These are phyloP conservation scores for Venusia cambrica DNA, from an alignment of 2,888 invertebrate genomes.

Conservation along the genomic window DNA sequence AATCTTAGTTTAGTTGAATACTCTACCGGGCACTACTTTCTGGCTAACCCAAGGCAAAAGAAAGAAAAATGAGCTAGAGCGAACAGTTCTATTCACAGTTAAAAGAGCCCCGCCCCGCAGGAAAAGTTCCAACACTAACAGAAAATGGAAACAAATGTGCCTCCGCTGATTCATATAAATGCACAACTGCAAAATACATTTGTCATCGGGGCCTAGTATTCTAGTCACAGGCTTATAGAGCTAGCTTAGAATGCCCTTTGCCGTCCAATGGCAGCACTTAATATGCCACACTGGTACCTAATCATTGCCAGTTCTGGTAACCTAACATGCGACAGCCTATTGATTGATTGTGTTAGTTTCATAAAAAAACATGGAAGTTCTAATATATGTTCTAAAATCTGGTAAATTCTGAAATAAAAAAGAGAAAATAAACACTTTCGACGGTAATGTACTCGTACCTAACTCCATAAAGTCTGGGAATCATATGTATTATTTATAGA, in stretches of 20 bases:
- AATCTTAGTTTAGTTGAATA: no score
- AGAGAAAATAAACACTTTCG: no score
- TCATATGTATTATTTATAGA: no score
- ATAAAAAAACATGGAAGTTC: no score
- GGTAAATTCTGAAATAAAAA: no score
- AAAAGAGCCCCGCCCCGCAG: background rate
- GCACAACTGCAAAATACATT: conserved; percentile 29
- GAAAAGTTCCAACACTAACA: conserved; percentile 9
- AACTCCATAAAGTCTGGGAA: no score
- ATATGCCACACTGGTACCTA: conserved; percentile 35
- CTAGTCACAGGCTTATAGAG: conserved; percentile 46
- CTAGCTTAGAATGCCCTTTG: conserved; percentile 44
- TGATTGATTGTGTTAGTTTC: conserved; percentile 15
- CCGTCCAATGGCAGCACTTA: conserved; percentile 38
- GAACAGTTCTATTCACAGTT: background rate
- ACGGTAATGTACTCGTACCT: no score
- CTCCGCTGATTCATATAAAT: conserved; percentile 36
- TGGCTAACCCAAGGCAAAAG: no score
- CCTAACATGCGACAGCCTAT: conserved; percentile 1
- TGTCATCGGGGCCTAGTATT: conserved; percentile 45
- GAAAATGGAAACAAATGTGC: conserved; percentile 23
- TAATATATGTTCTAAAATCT: no score
- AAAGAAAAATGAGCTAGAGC: no score
- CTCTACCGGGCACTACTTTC: no score
- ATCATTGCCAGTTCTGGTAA: conserved; percentile 31